These are phyloP conservation scores for Rhodinocichla rosea DNA, from an alignment of 2,113 vertebrate species.

Conservation along the genomic window DNA sequence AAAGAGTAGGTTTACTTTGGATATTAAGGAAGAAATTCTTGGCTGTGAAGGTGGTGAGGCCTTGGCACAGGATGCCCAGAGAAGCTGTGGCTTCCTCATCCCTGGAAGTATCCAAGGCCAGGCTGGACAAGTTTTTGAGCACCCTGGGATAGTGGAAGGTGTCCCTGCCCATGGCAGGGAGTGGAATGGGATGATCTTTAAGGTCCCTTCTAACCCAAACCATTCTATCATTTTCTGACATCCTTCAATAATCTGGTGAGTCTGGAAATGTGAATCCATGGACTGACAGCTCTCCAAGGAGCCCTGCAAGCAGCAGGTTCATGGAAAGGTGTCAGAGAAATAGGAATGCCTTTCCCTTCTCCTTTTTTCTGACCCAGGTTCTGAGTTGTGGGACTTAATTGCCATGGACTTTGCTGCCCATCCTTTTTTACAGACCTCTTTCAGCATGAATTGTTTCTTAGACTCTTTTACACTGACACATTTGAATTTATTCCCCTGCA, in stretches of 20 bases:
- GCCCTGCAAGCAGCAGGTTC: neutral
- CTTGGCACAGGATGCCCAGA: fast-evolving
- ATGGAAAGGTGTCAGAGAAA: neutral
- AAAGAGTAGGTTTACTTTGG: neutral
- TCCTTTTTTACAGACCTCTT: neutral
- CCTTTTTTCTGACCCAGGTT: neutral
- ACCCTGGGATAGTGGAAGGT: neutral
- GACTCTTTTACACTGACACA: neutral
- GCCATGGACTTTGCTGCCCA: neutral
- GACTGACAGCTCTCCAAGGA: neutral
- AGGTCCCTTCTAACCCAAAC: neutral
- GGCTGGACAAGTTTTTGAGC: fast-evolving
- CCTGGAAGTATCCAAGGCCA: neutral
- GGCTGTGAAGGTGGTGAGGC: fast-evolving
- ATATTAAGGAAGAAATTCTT: neutral
- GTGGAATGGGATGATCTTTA: neutral
- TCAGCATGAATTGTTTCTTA: neutral
- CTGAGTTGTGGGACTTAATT: neutral
- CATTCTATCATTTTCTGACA: fast-evolving
- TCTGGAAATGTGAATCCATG: neutral
- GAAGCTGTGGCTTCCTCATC: neutral
- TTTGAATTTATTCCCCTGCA: neutral
- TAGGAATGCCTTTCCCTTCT: neutral
- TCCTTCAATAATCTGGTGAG: fast-evolving
- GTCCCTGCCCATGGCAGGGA: neutral